phyloP scores from a whole-genome alignment of 2,888 invertebrate genomes.

The Ommatoiulus sabulosus region DNA sequence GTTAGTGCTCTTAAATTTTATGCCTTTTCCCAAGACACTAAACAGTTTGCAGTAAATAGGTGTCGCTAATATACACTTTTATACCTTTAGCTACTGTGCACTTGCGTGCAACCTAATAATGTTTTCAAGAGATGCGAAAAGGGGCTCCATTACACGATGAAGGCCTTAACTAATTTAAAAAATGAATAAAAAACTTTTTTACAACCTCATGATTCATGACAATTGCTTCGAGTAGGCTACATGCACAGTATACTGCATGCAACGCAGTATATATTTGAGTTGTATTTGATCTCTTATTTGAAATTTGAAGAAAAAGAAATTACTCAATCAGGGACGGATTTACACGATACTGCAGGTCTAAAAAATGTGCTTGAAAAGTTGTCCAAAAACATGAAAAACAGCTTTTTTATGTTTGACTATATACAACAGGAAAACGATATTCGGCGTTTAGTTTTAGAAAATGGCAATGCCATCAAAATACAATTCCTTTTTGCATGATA shows the following conservation, averaged over 20 bases:
- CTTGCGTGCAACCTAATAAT: neutral
- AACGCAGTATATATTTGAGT: neutral
- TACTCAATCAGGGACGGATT: neutral
- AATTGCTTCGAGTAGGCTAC: neutral
- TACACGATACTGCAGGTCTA: neutral
- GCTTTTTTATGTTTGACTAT: too few species aligned
- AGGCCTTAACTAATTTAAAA: neutral
- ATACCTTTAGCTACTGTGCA: neutral
- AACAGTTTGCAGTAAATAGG: constrained; percentile 1
- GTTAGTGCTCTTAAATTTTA: constrained; percentile 1
- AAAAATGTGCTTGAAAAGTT: neutral
- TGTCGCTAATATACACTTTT: neutral
- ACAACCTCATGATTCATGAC: neutral
- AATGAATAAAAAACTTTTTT: neutral
- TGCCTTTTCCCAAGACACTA: constrained; percentile 1
- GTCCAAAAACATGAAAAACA: too few species aligned
- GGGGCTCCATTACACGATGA: neutral
- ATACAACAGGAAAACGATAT: too few species aligned
- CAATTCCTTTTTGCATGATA: neutral
- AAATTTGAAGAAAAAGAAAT: too few species aligned
- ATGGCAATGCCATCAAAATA: neutral
- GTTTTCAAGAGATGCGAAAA: neutral
- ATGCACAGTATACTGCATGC: neutral
- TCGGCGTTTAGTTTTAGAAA: neutral
- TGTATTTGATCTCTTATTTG: neutral